These are phyloP conservation scores for Oreohelix idahoensis DNA, from an alignment of 1,140 invertebrate genomes.

Conservation along the genomic window DNA sequence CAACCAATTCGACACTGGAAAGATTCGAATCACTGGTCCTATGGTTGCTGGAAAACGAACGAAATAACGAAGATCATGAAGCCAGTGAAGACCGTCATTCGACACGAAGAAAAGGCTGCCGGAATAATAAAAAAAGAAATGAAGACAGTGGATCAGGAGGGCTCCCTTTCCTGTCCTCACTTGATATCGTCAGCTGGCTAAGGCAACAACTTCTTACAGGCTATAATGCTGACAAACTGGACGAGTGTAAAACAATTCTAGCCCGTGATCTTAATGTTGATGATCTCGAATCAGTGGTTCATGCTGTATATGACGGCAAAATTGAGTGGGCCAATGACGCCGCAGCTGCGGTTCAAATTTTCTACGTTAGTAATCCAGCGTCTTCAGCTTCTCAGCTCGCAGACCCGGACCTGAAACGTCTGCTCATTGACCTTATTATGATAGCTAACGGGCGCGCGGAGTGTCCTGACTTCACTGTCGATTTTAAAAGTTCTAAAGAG, in stretches of 20 bases:
- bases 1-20: neutral
- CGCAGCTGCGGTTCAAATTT: neutral
- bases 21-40: neutral
- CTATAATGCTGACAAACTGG: neutral
- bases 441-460: constrained; percentile 1
- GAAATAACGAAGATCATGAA: neutral
- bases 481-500: neutral
- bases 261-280: neutral
- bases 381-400: neutral
- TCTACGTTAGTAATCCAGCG: neutral
- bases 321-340: neutral
- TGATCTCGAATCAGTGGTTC: neutral
- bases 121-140: neutral
- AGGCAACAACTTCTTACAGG: neutral
- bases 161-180: neutral
- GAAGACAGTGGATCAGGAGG: neutral
- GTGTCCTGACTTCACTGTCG: neutral
- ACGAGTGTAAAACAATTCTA: neutral
- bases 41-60: neutral
- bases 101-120: too few relatives aligned
- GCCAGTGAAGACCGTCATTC: too few relatives aligned
- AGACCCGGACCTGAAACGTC: neutral
- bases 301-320: neutral
- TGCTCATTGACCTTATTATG: neutral
- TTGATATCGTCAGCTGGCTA: neutral